Percentiles rank a stretch among this genome's conserved stretches.
Evolutionary conservation across 2,113 vertebrate species (phyloP).

Genomic region (Morone chrysops): DNA sequence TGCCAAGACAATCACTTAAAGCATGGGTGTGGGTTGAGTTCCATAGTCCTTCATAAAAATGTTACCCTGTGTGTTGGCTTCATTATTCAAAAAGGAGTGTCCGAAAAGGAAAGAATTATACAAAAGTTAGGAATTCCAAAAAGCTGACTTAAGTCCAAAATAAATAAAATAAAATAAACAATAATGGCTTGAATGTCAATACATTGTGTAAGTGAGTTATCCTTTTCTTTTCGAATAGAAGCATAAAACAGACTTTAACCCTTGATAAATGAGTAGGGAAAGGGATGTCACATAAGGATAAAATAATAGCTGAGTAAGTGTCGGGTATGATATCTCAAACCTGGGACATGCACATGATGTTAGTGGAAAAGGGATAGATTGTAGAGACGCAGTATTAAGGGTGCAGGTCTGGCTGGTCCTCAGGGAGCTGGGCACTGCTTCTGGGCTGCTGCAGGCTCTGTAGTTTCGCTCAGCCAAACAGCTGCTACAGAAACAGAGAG

Average conservation of each 20-base stretch:
- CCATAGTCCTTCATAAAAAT: not conserved
- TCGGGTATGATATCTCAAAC: not conserved
- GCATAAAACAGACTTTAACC: not conserved
- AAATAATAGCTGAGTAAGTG: not conserved
- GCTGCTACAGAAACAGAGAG: slow-evolving; percentile 39
- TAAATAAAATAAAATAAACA: not conserved
- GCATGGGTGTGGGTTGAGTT: not conserved
- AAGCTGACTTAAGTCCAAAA: slow-evolving; percentile 4
- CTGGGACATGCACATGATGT: slow-evolving; percentile 36
- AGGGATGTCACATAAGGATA: not conserved
- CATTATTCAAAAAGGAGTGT: slow-evolving; percentile 42
- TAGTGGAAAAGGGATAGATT: slow-evolving; percentile 53
- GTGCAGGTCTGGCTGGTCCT: slow-evolving; percentile 42
- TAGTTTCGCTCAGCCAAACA: slow-evolving; percentile 5
- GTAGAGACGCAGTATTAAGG: slow-evolving; percentile 73
- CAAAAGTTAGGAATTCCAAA: slow-evolving; percentile 27
- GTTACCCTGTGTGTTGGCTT: slow-evolving; percentile 43
- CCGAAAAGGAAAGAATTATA: slow-evolving; percentile 10
- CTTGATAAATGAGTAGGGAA: not conserved
- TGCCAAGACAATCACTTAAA: slow-evolving; percentile 11
- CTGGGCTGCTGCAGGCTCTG: not conserved
- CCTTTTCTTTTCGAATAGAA: slow-evolving; percentile 10
- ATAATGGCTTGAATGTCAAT: not conserved
- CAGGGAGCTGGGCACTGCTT: not conserved
- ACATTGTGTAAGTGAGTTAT: too few relatives aligned